These are phyloP conservation scores for Furcula furcula DNA, from an alignment of 2,888 invertebrate genomes.

Conservation along the genomic window DNA sequence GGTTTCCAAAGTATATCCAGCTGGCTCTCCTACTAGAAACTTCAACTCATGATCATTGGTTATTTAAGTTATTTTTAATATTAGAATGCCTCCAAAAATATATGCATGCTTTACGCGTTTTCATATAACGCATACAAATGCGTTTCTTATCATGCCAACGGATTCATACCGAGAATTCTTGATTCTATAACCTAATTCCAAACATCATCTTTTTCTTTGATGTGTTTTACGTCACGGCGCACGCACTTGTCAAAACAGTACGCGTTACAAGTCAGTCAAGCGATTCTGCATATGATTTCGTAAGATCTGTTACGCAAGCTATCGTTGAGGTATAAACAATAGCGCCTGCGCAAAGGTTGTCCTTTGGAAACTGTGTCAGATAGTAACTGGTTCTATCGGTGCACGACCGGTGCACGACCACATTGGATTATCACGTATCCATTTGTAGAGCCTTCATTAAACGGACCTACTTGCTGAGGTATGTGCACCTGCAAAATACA, in stretches of 20 bases:
- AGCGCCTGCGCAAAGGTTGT: constrained; percentile 55
- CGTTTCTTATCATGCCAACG: too few species aligned
- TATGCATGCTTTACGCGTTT: too few species aligned
- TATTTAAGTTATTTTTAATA: too few species aligned
- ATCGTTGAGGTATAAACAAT: constrained; percentile 55
- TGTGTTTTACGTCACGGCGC: too few species aligned
- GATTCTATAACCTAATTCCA: too few species aligned
- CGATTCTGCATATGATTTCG: constrained; percentile 35
- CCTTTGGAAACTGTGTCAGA: constrained; percentile 70
- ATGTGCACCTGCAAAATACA: background rate
- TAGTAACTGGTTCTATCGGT: constrained; percentile 51
- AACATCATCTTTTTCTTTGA: too few species aligned
- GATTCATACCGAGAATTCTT: too few species aligned
- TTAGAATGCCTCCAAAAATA: too few species aligned
- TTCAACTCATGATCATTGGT: too few species aligned
- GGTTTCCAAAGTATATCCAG: too few species aligned
- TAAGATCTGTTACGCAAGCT: constrained; percentile 43
- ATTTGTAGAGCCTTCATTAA: constrained; percentile 5
- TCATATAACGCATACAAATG: too few species aligned
- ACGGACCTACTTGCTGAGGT: background rate
- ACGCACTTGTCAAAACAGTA: background rate
- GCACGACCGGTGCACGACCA: constrained; percentile 29
- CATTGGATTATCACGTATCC: constrained; percentile 15
- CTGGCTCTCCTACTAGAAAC: too few species aligned
- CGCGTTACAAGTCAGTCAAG: constrained; percentile 12